Conservation (phyloP, 2,888 invertebrate genomes). For the Spisula solida region DNA sequence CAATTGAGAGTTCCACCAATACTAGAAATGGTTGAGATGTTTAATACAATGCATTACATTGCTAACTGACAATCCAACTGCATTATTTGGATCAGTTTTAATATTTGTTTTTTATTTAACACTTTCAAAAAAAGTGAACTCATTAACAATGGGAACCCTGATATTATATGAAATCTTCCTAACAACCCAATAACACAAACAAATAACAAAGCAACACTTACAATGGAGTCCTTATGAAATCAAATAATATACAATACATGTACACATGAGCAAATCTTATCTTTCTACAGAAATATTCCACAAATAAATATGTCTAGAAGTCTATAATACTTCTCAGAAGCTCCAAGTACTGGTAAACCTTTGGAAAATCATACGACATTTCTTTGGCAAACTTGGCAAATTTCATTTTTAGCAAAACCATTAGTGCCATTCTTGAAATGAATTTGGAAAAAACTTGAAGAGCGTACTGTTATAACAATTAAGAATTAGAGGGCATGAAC, state of each 20-base stretch:
- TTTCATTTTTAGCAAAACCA: too few relatives aligned
- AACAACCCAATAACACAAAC: conserved; percentile 18
- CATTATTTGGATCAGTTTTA: not conserved
- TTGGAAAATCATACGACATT: too few relatives aligned
- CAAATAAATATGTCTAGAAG: not conserved
- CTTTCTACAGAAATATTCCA: not conserved
- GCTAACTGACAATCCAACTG: not conserved
- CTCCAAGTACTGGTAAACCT: not conserved
- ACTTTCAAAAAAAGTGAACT: too few relatives aligned
- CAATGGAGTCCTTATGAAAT: conserved; percentile 26
- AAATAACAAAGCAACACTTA: conserved; percentile 17
- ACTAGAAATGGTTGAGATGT: too few relatives aligned
- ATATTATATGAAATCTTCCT: not conserved
- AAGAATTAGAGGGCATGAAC: not conserved
- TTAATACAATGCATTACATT: not conserved
- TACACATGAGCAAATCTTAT: not conserved
- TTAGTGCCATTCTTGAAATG: not conserved
- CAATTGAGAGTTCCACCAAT: too few relatives aligned
- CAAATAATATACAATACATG: conserved; percentile 1
- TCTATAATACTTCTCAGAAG: not conserved
- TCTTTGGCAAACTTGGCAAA: too few relatives aligned
- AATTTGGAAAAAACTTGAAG: not conserved
- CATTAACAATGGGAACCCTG: conserved; percentile 11
- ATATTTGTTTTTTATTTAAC: too few relatives aligned
- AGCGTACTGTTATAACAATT: not conserved